Percentiles rank a stretch among this genome's conserved stretches.
Evolutionary conservation across 2,113 vertebrate genomes (phyloP).

Genomic region (Ovis aries): ARS-UI_Ramb_v3.0 NC_056060.1:52569001-52569500

Average conservation of each 20-base stretch:
- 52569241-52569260: background rate
- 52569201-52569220: background rate
- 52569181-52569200: background rate
- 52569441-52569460: background rate
- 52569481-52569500: background rate
- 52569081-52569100: background rate
- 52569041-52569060: background rate
- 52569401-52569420: background rate
- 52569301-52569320: background rate
- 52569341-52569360: background rate
- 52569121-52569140: background rate
- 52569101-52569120: background rate
- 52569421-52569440: background rate
- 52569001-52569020: background rate
- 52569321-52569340: background rate
- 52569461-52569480: background rate
- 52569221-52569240: background rate
- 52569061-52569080: background rate
- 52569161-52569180: background rate
- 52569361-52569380: background rate
- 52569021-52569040: background rate
- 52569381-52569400: background rate
- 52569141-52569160: background rate
- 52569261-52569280: background rate
- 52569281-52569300: background rate